A percentile compares a stretch with the other conserved stretches of the same genome.
phyloP scores from a whole-genome alignment of 2,113 vertebrate genomes.

The Petaurus breviceps region DNA sequence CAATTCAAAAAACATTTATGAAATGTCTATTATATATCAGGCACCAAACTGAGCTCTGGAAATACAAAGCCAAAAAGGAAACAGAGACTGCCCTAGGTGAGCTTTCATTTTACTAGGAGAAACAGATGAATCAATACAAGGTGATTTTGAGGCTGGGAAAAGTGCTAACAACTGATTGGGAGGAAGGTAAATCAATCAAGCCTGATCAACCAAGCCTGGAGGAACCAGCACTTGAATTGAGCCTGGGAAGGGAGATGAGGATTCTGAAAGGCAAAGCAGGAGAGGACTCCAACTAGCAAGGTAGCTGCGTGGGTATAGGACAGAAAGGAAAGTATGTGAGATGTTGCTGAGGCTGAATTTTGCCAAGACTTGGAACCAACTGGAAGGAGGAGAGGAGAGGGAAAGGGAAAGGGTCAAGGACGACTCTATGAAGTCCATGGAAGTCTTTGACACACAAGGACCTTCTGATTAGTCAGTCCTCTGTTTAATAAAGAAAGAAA shows the following conservation, averaged over 20 bases:
- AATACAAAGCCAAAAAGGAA: background rate
- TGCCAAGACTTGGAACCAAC: background rate
- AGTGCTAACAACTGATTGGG: background rate
- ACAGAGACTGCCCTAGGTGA: background rate
- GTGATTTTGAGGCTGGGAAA: background rate
- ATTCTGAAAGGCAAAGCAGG: background rate
- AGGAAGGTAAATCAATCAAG: background rate
- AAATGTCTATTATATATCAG: background rate
- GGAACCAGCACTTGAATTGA: background rate
- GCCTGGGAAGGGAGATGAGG: background rate
- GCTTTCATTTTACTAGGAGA: background rate
- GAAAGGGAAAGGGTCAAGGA: background rate
- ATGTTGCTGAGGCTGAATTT: background rate
- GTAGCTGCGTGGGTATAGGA: background rate
- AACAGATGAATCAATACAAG: background rate
- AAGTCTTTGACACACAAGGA: constrained; percentile 26
- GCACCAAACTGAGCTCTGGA: background rate
- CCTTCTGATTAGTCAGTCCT: background rate
- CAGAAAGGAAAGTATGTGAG: background rate
- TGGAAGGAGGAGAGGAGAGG: background rate
- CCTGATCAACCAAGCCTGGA: background rate
- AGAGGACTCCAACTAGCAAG: background rate
- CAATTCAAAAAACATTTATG: background rate
- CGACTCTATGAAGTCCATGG: background rate
- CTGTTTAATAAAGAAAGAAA: constrained; percentile 57